Conservation (phyloP, 2,888 invertebrate genomes). For the Villa cingulata region DNA sequence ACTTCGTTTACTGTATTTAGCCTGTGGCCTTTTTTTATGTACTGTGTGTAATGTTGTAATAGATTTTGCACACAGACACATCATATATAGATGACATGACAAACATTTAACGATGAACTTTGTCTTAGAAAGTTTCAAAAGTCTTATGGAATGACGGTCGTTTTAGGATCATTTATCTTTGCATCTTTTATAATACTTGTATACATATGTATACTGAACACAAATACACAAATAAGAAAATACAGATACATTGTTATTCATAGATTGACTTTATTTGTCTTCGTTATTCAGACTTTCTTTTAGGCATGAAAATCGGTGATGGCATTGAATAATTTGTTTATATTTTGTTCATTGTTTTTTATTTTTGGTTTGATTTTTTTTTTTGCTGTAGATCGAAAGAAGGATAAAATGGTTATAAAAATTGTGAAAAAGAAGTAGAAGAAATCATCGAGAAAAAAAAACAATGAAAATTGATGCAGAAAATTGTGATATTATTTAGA, state of each 20-base stretch:
- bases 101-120: too few species aligned
- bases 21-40: neutral
- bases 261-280: too few species aligned
- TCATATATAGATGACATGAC: too few species aligned
- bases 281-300: too few species aligned
- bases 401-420: too few species aligned
- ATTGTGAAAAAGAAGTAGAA: neutral
- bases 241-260: too few species aligned
- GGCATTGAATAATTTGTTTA: conserved; percentile 15
- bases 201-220: too few species aligned
- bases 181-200: neutral
- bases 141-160: neutral
- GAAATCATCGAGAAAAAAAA: conserved; percentile 1
- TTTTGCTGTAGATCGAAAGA: too few species aligned
- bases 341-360: conserved; percentile 3
- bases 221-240: too few species aligned
- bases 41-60: too few species aligned
- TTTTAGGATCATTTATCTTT: conserved; percentile 12
- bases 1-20: neutral
- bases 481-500: conserved; percentile 5
- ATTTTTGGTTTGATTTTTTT: neutral
- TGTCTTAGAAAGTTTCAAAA: neutral
- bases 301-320: conserved; percentile 9
- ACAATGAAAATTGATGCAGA: neutral
- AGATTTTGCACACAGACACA: too few species aligned